Evolutionary conservation across 2,888 invertebrate genomes (phyloP).

Genomic region (Hydrotaea diabolus): DNA sequence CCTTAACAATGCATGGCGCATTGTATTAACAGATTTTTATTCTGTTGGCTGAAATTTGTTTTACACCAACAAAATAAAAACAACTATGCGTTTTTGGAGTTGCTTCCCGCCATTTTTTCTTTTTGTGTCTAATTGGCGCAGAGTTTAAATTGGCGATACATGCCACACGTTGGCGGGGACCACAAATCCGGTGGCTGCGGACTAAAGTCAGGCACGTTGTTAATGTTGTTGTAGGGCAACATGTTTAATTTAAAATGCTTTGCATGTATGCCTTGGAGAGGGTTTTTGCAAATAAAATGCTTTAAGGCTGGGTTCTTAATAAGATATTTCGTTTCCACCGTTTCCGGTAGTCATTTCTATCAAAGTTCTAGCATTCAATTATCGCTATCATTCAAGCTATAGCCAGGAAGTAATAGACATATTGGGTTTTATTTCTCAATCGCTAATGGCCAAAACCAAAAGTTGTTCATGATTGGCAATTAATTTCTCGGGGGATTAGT

Average conservation of each 20-base stretch:
- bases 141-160: neutral
- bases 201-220: neutral
- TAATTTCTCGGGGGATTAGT: no score
- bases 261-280: neutral
- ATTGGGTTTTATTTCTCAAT: no score
- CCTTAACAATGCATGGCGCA: neutral
- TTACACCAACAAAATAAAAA: neutral
- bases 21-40: constrained; percentile 6
- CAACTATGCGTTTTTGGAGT: no score
- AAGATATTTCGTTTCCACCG: neutral
- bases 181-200: neutral
- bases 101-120: neutral
- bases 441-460: no score
- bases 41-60: neutral
- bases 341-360: no score
- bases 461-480: no score
- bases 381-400: no score
- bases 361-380: no score
- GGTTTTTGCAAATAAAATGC: neutral
- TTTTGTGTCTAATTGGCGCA: neutral
- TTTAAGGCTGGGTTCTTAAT: neutral
- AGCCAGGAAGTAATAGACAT: no score
- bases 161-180: neutral
- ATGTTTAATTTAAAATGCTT: neutral
- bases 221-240: neutral